phyloP scores from a whole-genome alignment of 1,140 invertebrate species.

The Drosophila pectinifera region DNA sequence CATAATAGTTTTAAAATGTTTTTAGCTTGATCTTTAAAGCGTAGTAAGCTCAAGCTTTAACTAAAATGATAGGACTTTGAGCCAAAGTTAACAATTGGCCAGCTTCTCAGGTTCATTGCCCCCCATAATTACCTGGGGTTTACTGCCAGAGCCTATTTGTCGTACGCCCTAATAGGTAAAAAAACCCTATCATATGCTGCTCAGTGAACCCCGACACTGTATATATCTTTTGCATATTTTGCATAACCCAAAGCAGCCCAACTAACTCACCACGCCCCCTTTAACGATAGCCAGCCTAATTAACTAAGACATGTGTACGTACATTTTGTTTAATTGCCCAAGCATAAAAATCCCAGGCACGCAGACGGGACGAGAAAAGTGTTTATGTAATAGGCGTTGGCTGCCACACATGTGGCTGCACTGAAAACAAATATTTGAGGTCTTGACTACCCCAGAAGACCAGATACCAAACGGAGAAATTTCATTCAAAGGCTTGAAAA shows the following conservation, averaged over 20 bases:
- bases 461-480: background rate
- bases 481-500: too few relatives aligned
- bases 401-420: conserved; percentile 18
- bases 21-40: background rate
- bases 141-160: conserved; percentile 3
- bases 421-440: background rate
- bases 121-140: conserved; percentile 29
- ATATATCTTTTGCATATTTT: conserved; percentile 29
- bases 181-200: background rate
- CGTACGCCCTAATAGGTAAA: conserved; percentile 6
- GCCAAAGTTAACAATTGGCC: background rate
- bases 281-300: conserved; percentile 50
- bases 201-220: conserved; percentile 26
- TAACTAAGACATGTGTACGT: conserved; percentile 36
- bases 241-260: conserved; percentile 32
- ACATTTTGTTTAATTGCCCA: conserved; percentile 58
- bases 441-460: too few relatives aligned
- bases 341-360: conserved; percentile 27
- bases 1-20: too few relatives aligned
- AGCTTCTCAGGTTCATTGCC: conserved; percentile 57
- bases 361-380: conserved; percentile 1
- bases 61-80: background rate
- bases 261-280: conserved; percentile 26
- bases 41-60: background rate
- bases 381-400: conserved; percentile 56